Conservation (phyloP, 2,113 vertebrate species). For the Tinamus guttatus region DNA sequence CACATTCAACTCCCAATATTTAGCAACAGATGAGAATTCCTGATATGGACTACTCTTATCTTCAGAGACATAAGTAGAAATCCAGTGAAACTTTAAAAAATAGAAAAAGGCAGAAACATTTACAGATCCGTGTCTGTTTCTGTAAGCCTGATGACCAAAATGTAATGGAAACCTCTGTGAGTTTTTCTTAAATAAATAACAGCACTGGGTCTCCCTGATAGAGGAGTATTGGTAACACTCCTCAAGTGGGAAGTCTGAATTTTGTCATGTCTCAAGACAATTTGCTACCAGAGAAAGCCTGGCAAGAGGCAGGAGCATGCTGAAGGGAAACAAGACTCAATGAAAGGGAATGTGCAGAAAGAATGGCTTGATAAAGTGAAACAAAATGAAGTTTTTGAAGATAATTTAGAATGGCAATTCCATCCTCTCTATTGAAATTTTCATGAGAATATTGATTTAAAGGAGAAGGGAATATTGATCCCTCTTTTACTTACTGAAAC, state of each 20-base stretch:
- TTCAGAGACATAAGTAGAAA: neutral
- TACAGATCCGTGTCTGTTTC: neutral
- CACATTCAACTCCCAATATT: neutral
- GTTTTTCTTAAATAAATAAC: neutral
- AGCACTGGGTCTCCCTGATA: neutral
- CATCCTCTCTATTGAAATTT: neutral
- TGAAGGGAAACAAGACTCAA: neutral
- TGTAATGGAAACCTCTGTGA: neutral
- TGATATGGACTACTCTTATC: neutral
- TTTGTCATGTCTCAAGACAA: rapidly evolving
- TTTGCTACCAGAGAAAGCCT: neutral
- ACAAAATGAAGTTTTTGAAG: neutral
- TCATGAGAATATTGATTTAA: neutral
- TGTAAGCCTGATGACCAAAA: neutral
- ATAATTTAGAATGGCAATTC: neutral
- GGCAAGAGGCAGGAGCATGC: neutral
- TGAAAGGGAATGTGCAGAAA: neutral
- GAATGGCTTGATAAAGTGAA: neutral
- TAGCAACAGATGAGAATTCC: neutral
- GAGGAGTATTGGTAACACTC: neutral
- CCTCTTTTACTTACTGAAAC: constrained; percentile 87
- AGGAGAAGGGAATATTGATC: neutral
- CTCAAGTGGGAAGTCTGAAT: neutral
- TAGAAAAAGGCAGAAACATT: neutral
- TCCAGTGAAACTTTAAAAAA: neutral